phyloP scores from a whole-genome alignment of 2,113 vertebrate genomes.

The Loxodonta africana region DNA sequence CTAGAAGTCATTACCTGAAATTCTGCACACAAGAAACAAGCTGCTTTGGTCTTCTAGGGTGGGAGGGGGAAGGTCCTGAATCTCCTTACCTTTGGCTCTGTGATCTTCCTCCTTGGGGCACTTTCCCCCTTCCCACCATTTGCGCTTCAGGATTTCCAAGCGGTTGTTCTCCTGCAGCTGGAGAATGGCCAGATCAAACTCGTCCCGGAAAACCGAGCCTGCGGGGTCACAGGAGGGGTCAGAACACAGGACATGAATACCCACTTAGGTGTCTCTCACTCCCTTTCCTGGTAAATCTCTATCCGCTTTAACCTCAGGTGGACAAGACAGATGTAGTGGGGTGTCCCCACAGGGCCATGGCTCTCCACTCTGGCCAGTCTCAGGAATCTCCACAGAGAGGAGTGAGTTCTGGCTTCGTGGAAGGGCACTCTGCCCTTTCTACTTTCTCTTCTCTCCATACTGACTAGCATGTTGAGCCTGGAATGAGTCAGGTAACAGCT shows the following conservation, averaged over 20 bases:
- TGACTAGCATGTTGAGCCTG: not conserved
- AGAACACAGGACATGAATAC: not conserved
- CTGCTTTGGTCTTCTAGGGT: rapidly evolving
- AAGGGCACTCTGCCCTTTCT: not conserved
- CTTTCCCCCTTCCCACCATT: conserved; percentile 99
- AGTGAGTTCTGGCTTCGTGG: rapidly evolving
- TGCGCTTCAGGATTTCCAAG: conserved; percentile 97
- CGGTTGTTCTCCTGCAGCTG: conserved; percentile 99
- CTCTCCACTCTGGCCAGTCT: not conserved
- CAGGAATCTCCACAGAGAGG: rapidly evolving
- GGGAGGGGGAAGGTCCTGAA: rapidly evolving
- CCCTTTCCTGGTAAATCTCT: not conserved
- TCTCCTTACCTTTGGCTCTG: conserved; percentile 94
- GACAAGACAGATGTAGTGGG: no score
- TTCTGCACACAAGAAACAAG: not conserved
- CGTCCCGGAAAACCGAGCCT: conserved; percentile 97
- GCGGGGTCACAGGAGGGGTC: conserved; percentile 66
- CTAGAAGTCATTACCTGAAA: no score
- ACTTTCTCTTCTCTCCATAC: not conserved
- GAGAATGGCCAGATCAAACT: conserved; percentile 99
- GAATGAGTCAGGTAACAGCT: not conserved
- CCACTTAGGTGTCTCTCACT: not conserved
- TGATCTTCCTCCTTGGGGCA: conserved; percentile 99
- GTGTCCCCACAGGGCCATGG: not conserved
- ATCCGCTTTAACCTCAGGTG: not conserved